Percentiles rank a stretch among this genome's conserved stretches.
phyloP scores from a whole-genome alignment of 2,888 invertebrate species.

The Diaperis boleti region DNA sequence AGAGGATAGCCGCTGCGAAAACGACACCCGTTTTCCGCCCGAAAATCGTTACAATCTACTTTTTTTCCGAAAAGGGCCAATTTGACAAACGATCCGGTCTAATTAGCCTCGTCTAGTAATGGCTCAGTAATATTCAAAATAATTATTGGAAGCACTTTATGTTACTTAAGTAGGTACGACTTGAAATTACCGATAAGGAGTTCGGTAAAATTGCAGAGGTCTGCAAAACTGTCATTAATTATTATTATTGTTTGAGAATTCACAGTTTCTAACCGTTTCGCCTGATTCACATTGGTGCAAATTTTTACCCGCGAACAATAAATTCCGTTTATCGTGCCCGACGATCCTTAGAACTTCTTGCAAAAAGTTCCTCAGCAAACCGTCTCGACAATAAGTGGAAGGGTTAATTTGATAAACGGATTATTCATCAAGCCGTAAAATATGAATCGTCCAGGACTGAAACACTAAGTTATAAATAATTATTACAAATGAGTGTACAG shows the following conservation, averaged over 20 bases:
- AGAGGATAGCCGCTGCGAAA: conserved; percentile 12
- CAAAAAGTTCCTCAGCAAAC: not conserved
- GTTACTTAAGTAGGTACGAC: too few relatives aligned
- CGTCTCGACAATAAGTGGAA: conserved; percentile 4
- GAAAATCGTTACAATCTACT: conserved; percentile 22
- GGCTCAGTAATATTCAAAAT: too few relatives aligned
- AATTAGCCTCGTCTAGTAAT: too few relatives aligned
- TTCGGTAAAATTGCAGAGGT: too few relatives aligned
- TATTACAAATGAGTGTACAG: conserved; percentile 64
- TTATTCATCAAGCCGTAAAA: conserved; percentile 30
- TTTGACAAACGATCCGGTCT: not conserved
- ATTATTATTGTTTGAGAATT: too few relatives aligned
- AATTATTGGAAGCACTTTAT: too few relatives aligned
- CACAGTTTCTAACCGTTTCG: too few relatives aligned
- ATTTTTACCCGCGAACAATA: not conserved
- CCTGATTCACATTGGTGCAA: too few relatives aligned
- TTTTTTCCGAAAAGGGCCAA: conserved; percentile 12
- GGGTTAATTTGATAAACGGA: conserved; percentile 31
- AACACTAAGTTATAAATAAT: conserved; percentile 64
- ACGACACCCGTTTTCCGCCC: conserved; percentile 31
- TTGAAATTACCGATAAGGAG: too few relatives aligned
- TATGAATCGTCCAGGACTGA: conserved; percentile 14
- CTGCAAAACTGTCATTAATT: too few relatives aligned
- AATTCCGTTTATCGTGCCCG: not conserved
- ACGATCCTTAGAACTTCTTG: not conserved